These are phyloP conservation scores for Petrocephalus sullivani DNA, from an alignment of 2,797 vertebrate species.

Conservation along the genomic window DNA sequence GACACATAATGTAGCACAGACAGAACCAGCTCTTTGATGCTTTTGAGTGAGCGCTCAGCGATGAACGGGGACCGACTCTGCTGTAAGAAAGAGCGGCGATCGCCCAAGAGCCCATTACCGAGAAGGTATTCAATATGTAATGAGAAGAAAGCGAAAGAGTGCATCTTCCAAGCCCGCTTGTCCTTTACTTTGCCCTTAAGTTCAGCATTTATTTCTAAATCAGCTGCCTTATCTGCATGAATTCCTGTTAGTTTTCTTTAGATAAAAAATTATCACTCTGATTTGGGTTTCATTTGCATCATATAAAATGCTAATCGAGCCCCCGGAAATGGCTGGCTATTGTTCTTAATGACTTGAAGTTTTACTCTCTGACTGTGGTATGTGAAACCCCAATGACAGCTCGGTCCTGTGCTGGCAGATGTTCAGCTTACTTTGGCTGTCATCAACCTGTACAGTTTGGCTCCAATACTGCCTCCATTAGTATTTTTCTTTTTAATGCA, in stretches of 20 bases:
- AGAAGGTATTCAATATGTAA: neutral
- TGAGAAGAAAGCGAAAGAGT: neutral
- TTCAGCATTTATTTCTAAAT: conserved; percentile 20
- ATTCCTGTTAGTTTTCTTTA: neutral
- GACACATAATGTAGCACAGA: neutral
- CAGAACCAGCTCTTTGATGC: neutral
- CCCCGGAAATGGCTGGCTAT: neutral
- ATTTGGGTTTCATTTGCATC: neutral
- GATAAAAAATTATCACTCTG: neutral
- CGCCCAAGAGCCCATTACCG: neutral
- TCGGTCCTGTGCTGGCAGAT: neutral
- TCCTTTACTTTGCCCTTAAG: conserved; percentile 14
- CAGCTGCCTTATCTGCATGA: conserved; percentile 26
- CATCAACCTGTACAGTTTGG: neutral
- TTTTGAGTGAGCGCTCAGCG: neutral
- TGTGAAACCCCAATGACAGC: neutral
- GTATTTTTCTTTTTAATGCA: neutral
- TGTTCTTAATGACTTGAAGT: neutral
- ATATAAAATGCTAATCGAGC: neutral
- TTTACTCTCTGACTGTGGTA: neutral
- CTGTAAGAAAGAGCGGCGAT: neutral
- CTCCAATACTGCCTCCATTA: neutral
- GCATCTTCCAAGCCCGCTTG: conserved; percentile 21
- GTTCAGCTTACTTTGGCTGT: neutral
- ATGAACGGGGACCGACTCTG: neutral